Base-by-base conservation (phyloP, 2,888 invertebrate genomes). In the Drosophila recens region DNA sequence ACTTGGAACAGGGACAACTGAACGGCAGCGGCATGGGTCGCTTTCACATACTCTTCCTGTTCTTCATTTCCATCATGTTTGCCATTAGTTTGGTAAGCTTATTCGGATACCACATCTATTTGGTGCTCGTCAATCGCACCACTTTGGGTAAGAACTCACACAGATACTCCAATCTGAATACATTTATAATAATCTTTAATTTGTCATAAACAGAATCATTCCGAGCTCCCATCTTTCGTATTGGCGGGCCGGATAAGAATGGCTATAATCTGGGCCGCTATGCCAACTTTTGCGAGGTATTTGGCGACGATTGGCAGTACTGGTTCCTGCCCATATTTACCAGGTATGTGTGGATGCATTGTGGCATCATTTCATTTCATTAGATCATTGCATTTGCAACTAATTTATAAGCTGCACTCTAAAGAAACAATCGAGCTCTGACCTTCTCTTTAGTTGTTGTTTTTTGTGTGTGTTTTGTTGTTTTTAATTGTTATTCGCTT, bases 31-130 rank as follows among this genome's bases (percentile, higher is more conserved):
- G 96, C 92, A 94, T 95, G 93, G 97, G 97, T 53, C 95, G 96
- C 84, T 98, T 99, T 94, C 98, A 99, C 94, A 96, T 99, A 85
- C 94, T 99, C 84, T 99, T 99, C 93, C 95, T 99, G 72, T 99
- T 99, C 94, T 99, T 99, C 93, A 97, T 99, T 77, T 96, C 99
- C 51, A 95, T 98, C 65, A 99, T 99, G 99, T 99, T 99, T 94
- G 98, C 97, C 82, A 96, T 99, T 87, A 98, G 98, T 93, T 95
- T 99, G 90, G 96, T 97, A 71, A 98, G 98, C 63, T 95, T 99
- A 75, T 98, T 99, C 94, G 96, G 97, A 90, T 99, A 99, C 93
- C 99, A 99, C 93, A 96, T 98, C 93, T 99, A 97, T 93, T 95
- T 99, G 91, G 97, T 98, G 79, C 93, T 96, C 66, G 95, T 96